Base-by-base conservation (phyloP, 2,113 vertebrate genomes). In the Ctenomys sociabilis region DNA sequence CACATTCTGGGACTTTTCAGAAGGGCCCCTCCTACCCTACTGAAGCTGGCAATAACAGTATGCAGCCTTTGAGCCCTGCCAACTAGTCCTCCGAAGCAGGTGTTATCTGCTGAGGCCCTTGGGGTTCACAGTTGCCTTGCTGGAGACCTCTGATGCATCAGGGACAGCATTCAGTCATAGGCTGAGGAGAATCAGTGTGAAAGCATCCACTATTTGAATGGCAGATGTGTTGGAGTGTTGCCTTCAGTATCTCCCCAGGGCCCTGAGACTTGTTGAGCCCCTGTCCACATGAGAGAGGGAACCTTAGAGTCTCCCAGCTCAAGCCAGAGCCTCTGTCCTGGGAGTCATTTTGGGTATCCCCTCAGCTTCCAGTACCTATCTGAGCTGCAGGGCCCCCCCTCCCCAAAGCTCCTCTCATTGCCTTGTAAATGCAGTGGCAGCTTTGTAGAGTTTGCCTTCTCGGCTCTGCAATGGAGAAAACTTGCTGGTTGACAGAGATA, bases 391-490 rank as follows among this genome's bases (percentile, higher is more conserved):
- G 37, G 35, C 43, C 49, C 80, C 93, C 93, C 92, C 82, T 92
- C 93, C 92, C 28, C 16, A 45, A 59, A 28, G 32, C n/a, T 13
- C 21, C 52, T 73, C 80, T 22, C 22, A 54, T 84, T 95, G 85
- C 92, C 59, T 61, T 19, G 43, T 73, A 81, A 92, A 59, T 90
- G 81, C 7, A 28, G 16, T 19, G 7, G 26, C 91, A 52, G 26
- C 92, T 96, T 91, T 94, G 82, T 93, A 85, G 57, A 85, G 21
- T 84, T 68, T 88, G 37, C 61, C 43, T 78, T 93, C 96, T 83
- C 24, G 70, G 66, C 37, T 87, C 72, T 0, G 0, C 80, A 30
- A 28, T 73, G 84, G 64, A 70, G 26, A 94, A 80, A 94, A 95
- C 35, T 61, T 66, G 49, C 4, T 64, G 77, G 35, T 73, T 97